A percentile compares a stretch with the other conserved stretches of the same genome.
These are phyloP conservation scores for Pteria penguin DNA, from an alignment of 2,888 invertebrate species.

Conservation along the genomic window DNA sequence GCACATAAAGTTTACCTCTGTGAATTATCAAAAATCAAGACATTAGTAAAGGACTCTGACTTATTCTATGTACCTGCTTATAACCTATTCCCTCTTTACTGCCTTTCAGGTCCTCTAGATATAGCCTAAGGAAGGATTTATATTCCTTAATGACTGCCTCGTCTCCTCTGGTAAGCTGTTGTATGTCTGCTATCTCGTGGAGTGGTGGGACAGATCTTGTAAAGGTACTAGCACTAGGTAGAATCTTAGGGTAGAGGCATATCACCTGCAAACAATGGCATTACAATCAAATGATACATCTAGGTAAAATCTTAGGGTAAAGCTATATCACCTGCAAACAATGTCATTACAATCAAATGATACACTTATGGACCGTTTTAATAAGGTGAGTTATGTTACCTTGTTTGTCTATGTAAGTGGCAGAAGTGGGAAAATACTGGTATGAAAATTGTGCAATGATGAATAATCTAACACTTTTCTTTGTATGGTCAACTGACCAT, in stretches of 20 bases:
- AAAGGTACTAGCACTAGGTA: slow-evolving; percentile 80
- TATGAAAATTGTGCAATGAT: too few relatives aligned
- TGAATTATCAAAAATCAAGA: too few relatives aligned
- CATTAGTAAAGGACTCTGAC: too few relatives aligned
- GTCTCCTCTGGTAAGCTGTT: slow-evolving; percentile 78
- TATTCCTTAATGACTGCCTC: slow-evolving; percentile 70
- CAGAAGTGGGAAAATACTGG: too few relatives aligned
- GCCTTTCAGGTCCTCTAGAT: slow-evolving; percentile 78
- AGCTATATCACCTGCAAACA: slow-evolving; percentile 81
- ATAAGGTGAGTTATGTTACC: too few relatives aligned
- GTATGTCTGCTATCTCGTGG: slow-evolving; percentile 81
- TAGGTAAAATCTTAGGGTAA: slow-evolving; percentile 80
- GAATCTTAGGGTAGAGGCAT: slow-evolving; percentile 80
- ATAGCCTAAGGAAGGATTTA: slow-evolving; percentile 79
- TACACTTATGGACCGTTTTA: slow-evolving; percentile 79
- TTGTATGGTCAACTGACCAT: too few relatives aligned
- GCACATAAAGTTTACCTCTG: too few relatives aligned
- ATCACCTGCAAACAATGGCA: slow-evolving; percentile 81
- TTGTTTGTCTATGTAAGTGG: too few relatives aligned
- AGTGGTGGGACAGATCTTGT: slow-evolving; percentile 80
- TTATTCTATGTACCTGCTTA: slow-evolving; percentile 76
- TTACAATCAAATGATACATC: too few relatives aligned
- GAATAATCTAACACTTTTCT: too few relatives aligned
- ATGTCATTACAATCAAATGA: too few relatives aligned
- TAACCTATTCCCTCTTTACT: slow-evolving; percentile 68